These are phyloP conservation scores for Anniella stebbinsi DNA, from an alignment of 2,797 vertebrate genomes.

Conservation along the genomic window DNA sequence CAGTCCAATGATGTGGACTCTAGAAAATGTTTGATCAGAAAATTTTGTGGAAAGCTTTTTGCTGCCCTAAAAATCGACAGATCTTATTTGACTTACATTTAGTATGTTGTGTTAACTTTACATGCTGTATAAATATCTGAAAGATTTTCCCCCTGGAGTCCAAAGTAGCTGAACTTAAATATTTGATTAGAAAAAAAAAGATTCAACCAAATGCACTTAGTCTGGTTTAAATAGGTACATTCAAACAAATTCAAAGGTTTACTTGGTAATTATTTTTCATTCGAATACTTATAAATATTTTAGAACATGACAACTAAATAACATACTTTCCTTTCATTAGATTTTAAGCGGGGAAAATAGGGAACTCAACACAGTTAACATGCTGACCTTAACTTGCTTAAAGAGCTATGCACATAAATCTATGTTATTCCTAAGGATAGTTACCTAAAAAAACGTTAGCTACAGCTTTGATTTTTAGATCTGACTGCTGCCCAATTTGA, in stretches of 20 bases:
- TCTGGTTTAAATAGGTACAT: neutral
- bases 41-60: neutral
- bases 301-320: neutral
- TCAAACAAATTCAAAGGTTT: neutral
- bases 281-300: slow-evolving; percentile 6
- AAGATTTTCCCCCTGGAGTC: neutral
- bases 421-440: neutral
- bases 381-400: neutral
- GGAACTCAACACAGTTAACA: neutral
- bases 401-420: neutral
- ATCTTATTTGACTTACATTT: neutral
- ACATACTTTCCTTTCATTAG: neutral
- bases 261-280: slow-evolving; percentile 14
- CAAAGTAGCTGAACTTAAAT: neutral
- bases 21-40: neutral
- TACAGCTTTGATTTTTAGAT: neutral
- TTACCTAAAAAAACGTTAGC: neutral
- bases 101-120: neutral
- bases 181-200: neutral
- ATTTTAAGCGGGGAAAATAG: neutral
- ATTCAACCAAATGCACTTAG: neutral
- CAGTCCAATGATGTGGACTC: neutral
- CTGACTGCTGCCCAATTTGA: neutral
- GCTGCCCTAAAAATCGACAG: neutral
- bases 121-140: neutral